Percentiles rank a stretch among this genome's conserved stretches.
phyloP scores from a whole-genome alignment of 2,113 vertebrate species.

The Morone chrysops region DNA sequence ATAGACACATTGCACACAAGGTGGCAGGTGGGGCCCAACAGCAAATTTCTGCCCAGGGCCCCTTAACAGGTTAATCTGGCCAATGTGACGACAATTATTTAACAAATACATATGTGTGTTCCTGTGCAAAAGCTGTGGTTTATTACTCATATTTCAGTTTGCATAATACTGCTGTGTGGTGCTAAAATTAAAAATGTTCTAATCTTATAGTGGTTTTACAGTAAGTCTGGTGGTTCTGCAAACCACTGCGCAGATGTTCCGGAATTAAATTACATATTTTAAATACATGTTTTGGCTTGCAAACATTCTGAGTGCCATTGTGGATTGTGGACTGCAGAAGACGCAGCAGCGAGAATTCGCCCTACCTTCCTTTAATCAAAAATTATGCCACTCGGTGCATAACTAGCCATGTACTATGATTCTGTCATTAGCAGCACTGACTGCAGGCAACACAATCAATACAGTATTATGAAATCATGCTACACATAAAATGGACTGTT shows the following conservation, averaged over 20 bases:
- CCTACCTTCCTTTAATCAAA: constrained; percentile 20
- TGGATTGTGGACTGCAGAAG: background rate
- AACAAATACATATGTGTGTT: background rate
- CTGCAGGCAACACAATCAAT: constrained; percentile 50
- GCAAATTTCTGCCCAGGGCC: background rate
- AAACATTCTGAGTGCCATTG: constrained; percentile 4
- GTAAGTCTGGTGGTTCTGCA: background rate
- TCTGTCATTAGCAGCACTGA: constrained; percentile 56
- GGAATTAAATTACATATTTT: background rate
- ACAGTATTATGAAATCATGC: constrained; percentile 48
- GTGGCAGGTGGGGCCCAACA: background rate
- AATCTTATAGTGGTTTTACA: background rate
- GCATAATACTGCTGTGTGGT: background rate
- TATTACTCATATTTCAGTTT: background rate
- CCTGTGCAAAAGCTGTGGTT: background rate
- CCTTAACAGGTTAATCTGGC: background rate
- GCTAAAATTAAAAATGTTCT: background rate
- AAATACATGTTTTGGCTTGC: constrained; percentile 1
- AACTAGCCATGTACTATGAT: constrained; percentile 37
- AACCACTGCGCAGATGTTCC: background rate
- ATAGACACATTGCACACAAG: background rate
- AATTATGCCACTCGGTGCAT: constrained; percentile 32
- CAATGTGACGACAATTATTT: background rate
- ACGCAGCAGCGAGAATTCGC: background rate
- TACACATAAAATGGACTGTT: constrained; percentile 43